These are phyloP conservation scores for Alectoris magna DNA, from an alignment of 2,797 vertebrate species.

Conservation along the genomic window DNA sequence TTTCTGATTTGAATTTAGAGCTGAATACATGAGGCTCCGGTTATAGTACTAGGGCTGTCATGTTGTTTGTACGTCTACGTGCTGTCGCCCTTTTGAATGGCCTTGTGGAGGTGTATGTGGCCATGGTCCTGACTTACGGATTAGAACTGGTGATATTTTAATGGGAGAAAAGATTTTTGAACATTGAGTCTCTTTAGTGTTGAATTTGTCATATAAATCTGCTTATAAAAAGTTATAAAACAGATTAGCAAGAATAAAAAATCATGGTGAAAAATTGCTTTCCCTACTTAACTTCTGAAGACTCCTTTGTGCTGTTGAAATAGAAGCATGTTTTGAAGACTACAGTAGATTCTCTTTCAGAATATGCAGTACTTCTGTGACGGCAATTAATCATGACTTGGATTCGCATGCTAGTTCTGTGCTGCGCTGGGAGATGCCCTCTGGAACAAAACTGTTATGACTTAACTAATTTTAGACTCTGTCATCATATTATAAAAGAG, in stretches of 20 bases:
- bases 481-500: not conserved
- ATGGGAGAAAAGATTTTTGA: not conserved
- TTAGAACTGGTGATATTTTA: not conserved
- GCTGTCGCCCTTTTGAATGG: not conserved
- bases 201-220: not conserved
- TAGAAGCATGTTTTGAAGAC: not conserved
- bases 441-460: not conserved
- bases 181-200: not conserved
- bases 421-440: not conserved
- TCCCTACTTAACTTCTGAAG: not conserved
- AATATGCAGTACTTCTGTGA: not conserved
- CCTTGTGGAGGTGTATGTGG: not conserved
- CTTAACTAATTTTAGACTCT: not conserved
- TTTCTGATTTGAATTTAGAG: not conserved
- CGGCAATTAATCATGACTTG: not conserved
- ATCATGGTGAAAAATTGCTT: not conserved
- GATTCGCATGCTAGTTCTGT: not conserved
- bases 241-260: not conserved
- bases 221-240: not conserved
- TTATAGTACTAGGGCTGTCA: not conserved
- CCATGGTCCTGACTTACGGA: not conserved
- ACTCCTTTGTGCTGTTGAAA: not conserved
- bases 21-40: fast-evolving
- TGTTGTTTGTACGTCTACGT: fast-evolving
- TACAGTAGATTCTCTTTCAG: not conserved